Conservation (phyloP, 2,888 invertebrate species). For the Diaprepes abbreviatus region DNA sequence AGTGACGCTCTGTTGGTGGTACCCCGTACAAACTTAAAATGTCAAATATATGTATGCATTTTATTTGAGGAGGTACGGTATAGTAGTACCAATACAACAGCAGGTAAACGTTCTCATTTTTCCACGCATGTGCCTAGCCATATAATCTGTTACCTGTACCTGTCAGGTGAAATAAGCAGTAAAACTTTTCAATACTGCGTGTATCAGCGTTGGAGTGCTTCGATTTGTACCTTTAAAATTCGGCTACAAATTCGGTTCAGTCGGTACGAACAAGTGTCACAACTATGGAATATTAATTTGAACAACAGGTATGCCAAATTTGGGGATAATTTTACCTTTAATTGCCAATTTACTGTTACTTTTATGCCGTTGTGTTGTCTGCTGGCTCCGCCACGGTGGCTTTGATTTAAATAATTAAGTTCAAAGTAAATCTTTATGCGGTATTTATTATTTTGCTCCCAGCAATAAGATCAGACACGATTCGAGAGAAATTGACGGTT, state of each 20-base stretch:
- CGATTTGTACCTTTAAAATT: constrained; percentile 40
- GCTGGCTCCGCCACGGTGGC: constrained; percentile 63
- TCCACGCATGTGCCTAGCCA: constrained; percentile 57
- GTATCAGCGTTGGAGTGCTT: constrained; percentile 26
- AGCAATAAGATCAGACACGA: not conserved
- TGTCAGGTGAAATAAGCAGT: constrained; percentile 54
- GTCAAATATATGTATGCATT: not conserved
- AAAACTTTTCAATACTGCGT: constrained; percentile 50
- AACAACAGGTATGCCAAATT: constrained; percentile 46
- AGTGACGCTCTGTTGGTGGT: too few relatives aligned
- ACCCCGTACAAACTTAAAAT: not conserved
- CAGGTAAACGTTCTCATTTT: constrained; percentile 51
- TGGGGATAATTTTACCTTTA: constrained; percentile 31
- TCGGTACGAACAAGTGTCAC: constrained; percentile 29
- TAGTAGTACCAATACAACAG: constrained; percentile 43
- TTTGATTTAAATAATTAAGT: constrained; percentile 52
- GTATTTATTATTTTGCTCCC: constrained; percentile 13
- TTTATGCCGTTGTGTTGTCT: constrained; percentile 55
- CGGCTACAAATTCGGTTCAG: constrained; percentile 16
- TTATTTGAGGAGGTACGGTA: constrained; percentile 33
- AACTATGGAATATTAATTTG: constrained; percentile 50
- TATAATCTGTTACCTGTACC: constrained; percentile 54
- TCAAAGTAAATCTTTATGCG: constrained; percentile 15
- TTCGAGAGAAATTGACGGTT: constrained; percentile 5
- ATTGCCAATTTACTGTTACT: constrained; percentile 56